Conservation (phyloP, 2,888 invertebrate species). For the Caenorhabditis angaria region DNA sequence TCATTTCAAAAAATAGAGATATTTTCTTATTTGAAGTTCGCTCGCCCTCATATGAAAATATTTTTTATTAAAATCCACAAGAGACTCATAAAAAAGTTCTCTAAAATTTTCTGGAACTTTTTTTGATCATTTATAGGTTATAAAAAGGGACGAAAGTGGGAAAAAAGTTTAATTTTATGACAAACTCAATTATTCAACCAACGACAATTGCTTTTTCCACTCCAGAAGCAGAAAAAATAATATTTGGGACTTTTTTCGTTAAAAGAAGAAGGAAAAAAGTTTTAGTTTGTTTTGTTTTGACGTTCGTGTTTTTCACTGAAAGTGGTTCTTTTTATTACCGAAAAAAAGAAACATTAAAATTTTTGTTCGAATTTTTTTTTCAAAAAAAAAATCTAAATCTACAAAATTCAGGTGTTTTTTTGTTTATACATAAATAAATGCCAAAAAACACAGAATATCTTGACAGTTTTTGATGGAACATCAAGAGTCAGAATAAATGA, state of each 20-base stretch:
- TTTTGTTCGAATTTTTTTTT: too few relatives aligned
- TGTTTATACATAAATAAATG: too few relatives aligned
- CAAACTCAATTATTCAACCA: too few relatives aligned
- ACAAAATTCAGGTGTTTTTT: too few relatives aligned
- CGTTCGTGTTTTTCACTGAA: neutral
- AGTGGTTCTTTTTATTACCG: neutral
- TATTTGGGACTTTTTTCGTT: too few relatives aligned
- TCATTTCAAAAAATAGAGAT: too few relatives aligned
- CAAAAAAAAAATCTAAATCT: neutral
- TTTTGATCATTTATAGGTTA: neutral
- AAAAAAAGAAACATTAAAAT: neutral
- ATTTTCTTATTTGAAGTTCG: too few relatives aligned
- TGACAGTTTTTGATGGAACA: neutral
- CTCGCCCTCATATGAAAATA: too few relatives aligned
- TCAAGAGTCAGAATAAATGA: neutral
- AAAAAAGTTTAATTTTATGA: too few relatives aligned
- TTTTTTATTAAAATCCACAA: neutral
- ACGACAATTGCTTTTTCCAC: too few relatives aligned
- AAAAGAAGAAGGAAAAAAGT: neutral
- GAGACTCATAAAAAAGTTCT: conserved; percentile 4
- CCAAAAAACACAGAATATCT: neutral
- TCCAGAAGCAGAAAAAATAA: too few relatives aligned
- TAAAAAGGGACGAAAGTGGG: neutral
- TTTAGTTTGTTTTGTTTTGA: neutral
- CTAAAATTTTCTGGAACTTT: neutral